These are phyloP conservation scores for Ligdia adustata DNA, from an alignment of 2,888 invertebrate genomes.

Conservation along the genomic window DNA sequence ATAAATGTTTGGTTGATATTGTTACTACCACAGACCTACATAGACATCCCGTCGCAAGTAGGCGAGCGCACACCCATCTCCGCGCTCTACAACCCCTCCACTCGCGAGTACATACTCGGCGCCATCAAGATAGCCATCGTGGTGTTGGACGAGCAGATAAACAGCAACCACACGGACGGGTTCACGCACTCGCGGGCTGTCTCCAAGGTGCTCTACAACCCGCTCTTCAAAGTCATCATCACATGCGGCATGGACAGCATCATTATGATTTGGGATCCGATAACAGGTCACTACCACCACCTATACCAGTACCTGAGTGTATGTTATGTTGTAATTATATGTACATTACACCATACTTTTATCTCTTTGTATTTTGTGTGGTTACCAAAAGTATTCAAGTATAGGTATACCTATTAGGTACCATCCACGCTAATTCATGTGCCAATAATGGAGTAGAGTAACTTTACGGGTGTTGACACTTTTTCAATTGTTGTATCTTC, in stretches of 20 bases:
- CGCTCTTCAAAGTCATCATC: slow-evolving; percentile 88
- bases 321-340: too few species aligned
- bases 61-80: slow-evolving; percentile 85
- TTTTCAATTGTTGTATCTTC: too few species aligned
- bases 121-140: slow-evolving; percentile 86
- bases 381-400: too few species aligned
- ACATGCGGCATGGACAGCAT: slow-evolving; percentile 91
- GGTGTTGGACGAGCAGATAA: slow-evolving; percentile 86
- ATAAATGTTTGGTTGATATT: too few species aligned
- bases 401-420: too few species aligned
- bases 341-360: too few species aligned
- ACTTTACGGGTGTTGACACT: too few species aligned
- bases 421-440: too few species aligned
- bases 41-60: slow-evolving; percentile 85
- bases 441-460: too few species aligned
- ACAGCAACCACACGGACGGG: slow-evolving; percentile 88
- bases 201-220: slow-evolving; percentile 90
- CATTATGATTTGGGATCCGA: slow-evolving; percentile 92
- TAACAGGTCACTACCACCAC: slow-evolving; percentile 78
- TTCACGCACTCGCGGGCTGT: slow-evolving; percentile 88
- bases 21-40: slow-evolving; percentile 85
- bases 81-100: slow-evolving; percentile 86
- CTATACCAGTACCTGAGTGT: too few species aligned
- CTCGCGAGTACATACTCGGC: slow-evolving; percentile 87
- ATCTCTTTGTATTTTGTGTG: too few species aligned